Evolutionary conservation across 1,140 invertebrate genomes (phyloP).

Genomic region (Myzus persicae): DNA sequence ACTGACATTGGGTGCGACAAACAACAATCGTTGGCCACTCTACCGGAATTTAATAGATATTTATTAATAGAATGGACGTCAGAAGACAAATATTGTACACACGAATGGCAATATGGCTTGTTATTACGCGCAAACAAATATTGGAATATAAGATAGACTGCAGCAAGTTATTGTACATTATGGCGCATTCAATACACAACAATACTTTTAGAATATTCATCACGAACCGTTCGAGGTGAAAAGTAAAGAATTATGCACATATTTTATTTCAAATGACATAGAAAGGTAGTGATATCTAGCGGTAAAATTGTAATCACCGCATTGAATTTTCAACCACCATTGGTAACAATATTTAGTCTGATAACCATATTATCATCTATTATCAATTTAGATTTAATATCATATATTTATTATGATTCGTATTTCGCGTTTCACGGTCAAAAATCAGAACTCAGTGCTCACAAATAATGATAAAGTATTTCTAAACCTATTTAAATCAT

Average conservation of each 20-base stretch:
- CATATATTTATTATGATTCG: too few species aligned
- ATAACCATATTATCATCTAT: neutral
- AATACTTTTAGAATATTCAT: neutral
- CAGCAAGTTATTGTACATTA: neutral
- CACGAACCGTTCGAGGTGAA: neutral
- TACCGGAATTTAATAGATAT: neutral
- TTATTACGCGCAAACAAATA: neutral
- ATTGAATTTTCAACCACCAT: neutral
- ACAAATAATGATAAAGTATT: neutral
- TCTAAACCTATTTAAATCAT: neutral
- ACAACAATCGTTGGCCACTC: neutral
- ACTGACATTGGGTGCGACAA: neutral
- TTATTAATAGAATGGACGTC: constrained; percentile 21
- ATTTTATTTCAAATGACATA: neutral
- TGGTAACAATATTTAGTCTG: neutral
- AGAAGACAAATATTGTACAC: neutral
- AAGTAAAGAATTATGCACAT: neutral
- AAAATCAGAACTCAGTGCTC: neutral
- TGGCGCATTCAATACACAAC: neutral
- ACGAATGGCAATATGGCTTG: neutral
- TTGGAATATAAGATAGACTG: neutral
- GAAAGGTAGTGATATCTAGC: neutral
- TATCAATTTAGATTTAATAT: neutral
- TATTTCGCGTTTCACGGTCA: too few species aligned
- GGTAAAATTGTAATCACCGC: neutral